Evolutionary conservation across 2,113 vertebrate genomes (phyloP).

Genomic region (Athene noctua): DNA sequence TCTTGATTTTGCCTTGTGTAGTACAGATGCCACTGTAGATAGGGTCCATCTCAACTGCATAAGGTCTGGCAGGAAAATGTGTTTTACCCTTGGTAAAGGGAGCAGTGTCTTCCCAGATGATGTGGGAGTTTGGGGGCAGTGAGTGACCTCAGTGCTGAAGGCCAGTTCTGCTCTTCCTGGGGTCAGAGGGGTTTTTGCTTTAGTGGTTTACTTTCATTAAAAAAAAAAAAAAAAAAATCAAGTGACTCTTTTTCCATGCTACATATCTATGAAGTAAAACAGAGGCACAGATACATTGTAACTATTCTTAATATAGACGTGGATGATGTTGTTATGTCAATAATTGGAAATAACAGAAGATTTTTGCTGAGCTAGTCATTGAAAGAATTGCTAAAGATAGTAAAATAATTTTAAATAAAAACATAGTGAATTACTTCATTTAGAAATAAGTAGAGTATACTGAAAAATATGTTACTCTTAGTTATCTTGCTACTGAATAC

Average conservation of each 20-base stretch:
- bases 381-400: background rate
- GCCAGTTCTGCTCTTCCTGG: background rate
- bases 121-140: rapidly evolving
- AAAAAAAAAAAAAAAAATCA: background rate
- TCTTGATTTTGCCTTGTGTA: background rate
- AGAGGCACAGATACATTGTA: background rate
- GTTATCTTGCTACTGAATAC: background rate
- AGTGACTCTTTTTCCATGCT: rapidly evolving
- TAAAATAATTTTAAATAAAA: background rate
- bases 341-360: background rate
- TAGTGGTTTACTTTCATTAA: background rate
- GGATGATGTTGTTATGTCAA: background rate
- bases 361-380: background rate
- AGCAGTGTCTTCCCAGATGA: background rate
- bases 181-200: background rate
- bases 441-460: background rate
- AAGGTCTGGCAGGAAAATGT: background rate
- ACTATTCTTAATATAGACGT: background rate
- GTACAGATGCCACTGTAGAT: background rate
- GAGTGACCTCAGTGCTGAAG: background rate
- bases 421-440: background rate
- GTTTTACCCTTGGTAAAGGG: background rate
- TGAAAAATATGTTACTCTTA: background rate
- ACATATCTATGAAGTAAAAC: background rate
- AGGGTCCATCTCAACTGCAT: background rate